Evolutionary conservation across 2,113 vertebrate species (phyloP), one percentile per base, ranked within the genome.

Genomic region (Hystrix cristata): DNA sequence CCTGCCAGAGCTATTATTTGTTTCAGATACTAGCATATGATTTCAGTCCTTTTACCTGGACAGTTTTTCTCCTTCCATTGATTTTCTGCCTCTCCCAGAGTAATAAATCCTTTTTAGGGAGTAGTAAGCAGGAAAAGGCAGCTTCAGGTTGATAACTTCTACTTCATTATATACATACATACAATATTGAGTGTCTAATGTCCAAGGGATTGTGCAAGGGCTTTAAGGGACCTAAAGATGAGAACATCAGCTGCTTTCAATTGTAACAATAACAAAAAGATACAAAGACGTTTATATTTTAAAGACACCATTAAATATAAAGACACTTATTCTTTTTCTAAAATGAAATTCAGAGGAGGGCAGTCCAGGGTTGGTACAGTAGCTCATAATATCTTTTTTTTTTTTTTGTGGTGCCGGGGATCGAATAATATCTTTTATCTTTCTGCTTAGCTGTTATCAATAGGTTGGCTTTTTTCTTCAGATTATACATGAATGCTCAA

Each of bases 1-100:
- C 59, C 57, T 95, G 87, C 84, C 96, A 98, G 29, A 98, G 18
- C 69, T 95, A 93, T 97, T 93, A 86, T 95, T 98, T 97, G 80
- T 95, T 95, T 96, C 87, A 96, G 95, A 97, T 95, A 93, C 84
- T 84, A 87, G 43, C 60, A 85, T 92, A 88, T 86, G 59, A 95
- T 96, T 95, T 87, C 64, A 79, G 84, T 94, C 87, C 65, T 96
- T 98, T 95, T 90, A 97, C 79, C 57, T 92, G 83, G 74, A 74
- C 65, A 81, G 55, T 94, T 96, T 96, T 96, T 96, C 85, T 74
- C 51, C 53, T 93, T 79, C 62, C 89, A 93, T 94, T 97, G 95
- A 97, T 95, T 97, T 97, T 31, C 76, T 97, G 76, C 7, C n/a
- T 95, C 93, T 96, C 60, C 21, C 90, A 95, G 51, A 95, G 69